Evolutionary conservation across 2,113 vertebrate genomes (phyloP).

Genomic region (Motacilla alba): DNA sequence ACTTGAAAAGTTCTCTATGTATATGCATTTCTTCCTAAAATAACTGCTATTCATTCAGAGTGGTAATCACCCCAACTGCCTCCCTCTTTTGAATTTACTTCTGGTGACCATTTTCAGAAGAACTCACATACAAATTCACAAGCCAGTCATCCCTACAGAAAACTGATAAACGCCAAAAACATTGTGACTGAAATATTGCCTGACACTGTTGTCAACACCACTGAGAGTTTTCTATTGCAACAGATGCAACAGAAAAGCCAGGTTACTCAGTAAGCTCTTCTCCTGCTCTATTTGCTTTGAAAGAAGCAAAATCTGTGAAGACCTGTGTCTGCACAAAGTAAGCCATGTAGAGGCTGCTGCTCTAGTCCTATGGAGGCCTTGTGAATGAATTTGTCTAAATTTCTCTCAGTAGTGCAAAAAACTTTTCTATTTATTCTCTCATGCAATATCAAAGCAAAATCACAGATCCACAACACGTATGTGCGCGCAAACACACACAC

Average conservation of each 20-base stretch:
- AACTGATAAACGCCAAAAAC: background rate
- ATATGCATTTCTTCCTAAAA: background rate
- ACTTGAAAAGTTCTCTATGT: background rate
- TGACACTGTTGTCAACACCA: background rate
- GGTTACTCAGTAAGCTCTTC: background rate
- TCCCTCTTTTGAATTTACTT: background rate
- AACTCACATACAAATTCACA: background rate
- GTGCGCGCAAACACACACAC: background rate
- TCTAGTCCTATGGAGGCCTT: background rate
- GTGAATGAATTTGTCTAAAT: background rate
- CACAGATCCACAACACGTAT: accelerated
- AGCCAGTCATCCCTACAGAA: background rate
- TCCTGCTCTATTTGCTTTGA: background rate
- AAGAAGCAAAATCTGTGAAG: background rate
- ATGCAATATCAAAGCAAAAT: background rate
- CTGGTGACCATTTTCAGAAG: background rate
- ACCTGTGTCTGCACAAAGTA: background rate
- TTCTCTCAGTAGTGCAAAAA: background rate
- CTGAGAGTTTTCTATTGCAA: background rate
- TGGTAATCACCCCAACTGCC: background rate
- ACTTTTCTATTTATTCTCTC: background rate
- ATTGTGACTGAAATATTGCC: background rate
- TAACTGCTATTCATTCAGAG: background rate
- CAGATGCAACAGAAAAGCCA: background rate
- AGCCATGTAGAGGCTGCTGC: background rate